Evolutionary conservation across 1,140 invertebrate genomes (phyloP).

Genomic region (Danaus melanippus): DNA sequence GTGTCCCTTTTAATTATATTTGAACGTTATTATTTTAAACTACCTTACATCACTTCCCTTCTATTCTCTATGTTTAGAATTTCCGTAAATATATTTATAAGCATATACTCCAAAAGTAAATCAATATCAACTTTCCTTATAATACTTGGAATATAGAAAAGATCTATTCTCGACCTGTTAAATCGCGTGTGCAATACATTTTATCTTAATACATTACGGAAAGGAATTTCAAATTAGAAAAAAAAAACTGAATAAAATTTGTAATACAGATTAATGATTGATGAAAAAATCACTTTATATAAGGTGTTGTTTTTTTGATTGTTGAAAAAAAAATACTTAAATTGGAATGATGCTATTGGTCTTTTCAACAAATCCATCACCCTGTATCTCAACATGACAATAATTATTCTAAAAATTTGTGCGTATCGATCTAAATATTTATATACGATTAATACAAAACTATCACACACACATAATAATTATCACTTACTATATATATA

Average conservation of each 20-base stretch:
- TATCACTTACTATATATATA: constrained; percentile 52
- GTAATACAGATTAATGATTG: no score
- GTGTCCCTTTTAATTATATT: no score
- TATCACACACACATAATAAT: constrained; percentile 45
- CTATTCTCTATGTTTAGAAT: constrained; percentile 1
- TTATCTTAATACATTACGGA: no score
- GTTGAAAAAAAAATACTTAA: constrained; percentile 2
- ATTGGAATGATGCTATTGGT: no score
- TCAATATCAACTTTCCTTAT: constrained; percentile 2
- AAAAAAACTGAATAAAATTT: no score
- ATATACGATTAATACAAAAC: constrained; percentile 34
- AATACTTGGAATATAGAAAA: constrained; percentile 1
- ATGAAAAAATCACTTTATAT: no score
- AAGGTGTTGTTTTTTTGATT: no score
- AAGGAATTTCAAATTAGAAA: no score
- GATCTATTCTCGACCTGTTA: not conserved
- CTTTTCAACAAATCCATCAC: constrained; percentile 13
- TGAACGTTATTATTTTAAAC: no score
- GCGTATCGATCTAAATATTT: constrained; percentile 60
- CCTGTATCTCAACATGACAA: constrained; percentile 17
- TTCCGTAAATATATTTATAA: constrained; percentile 2
- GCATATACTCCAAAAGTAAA: constrained; percentile 3
- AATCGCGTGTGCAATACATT: no score
- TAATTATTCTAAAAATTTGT: constrained; percentile 62
- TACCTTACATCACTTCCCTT: not conserved